Conservation (phyloP, 2,888 invertebrate genomes). For the Troides oblongomaculatus region DNA sequence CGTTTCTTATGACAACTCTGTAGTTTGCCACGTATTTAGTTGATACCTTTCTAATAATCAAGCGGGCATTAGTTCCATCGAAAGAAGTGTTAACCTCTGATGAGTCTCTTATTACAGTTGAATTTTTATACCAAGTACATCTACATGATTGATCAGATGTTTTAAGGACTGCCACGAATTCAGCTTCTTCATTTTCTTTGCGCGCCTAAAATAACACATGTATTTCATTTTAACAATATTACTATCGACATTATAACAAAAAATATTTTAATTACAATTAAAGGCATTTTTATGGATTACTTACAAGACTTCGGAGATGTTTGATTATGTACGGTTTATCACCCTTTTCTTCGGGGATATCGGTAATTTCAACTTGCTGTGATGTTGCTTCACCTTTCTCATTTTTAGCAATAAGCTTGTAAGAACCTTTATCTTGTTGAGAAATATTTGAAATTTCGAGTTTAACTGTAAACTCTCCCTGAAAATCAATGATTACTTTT, state of each 20-base stretch:
- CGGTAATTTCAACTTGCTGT: constrained; percentile 91
- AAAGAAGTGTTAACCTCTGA: constrained; percentile 89
- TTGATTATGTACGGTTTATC: constrained; percentile 90
- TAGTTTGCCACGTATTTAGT: constrained; percentile 90
- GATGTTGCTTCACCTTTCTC: constrained; percentile 96
- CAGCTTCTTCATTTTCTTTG: constrained; percentile 84
- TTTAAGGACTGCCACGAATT: constrained; percentile 87
- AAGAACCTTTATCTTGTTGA: constrained; percentile 90
- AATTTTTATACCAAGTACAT: constrained; percentile 92
- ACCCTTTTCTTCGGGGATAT: constrained; percentile 88
- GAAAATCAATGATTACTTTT: constrained; percentile 31
- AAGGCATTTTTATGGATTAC: constrained; percentile 42
- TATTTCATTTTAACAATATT: neutral
- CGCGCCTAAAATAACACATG: constrained; percentile 51
- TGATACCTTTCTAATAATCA: constrained; percentile 88
- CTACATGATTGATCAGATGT: constrained; percentile 88
- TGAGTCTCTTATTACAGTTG: constrained; percentile 87
- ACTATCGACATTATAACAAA: neutral
- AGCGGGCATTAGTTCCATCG: constrained; percentile 89
- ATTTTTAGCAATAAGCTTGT: constrained; percentile 94
- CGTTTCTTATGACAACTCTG: constrained; percentile 92
- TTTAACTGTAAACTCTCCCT: constrained; percentile 94
- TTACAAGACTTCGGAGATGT: constrained; percentile 87
- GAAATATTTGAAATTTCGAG: constrained; percentile 93
- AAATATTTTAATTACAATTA: neutral